Conservation (phyloP, 2,113 vertebrate species). For the Lophotis ruficrista region DNA sequence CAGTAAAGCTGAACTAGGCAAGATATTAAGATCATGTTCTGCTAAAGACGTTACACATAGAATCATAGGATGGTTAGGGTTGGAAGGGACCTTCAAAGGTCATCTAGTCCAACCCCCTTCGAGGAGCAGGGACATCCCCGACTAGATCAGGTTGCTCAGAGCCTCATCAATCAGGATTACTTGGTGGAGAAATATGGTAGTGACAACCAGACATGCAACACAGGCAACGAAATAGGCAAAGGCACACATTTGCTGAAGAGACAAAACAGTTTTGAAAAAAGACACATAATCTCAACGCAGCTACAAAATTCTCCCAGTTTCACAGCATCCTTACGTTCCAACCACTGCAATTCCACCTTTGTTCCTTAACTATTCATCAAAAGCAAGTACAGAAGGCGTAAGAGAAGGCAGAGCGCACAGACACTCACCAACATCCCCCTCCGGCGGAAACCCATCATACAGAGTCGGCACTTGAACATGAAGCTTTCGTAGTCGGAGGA, state of each 20-base stretch:
- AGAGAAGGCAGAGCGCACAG: not conserved
- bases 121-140: no score
- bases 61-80: no score
- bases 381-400: not conserved
- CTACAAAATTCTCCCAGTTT: not conserved
- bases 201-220: not conserved
- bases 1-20: not conserved
- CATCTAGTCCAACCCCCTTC: no score
- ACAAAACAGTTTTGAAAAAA: not conserved
- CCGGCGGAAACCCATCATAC: constrained; percentile 98
- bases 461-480: constrained; percentile 96
- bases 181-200: not conserved
- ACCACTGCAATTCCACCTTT: not conserved
- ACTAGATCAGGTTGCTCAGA: no score
- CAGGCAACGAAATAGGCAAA: not conserved
- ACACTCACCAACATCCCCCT: constrained; percentile 95
- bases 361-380: not conserved
- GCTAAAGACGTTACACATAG: not conserved
- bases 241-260: not conserved
- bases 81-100: no score
- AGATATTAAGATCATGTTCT: not conserved
- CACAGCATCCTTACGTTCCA: not conserved
- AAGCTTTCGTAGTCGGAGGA: constrained; percentile 96
- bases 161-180: not conserved
- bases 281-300: not conserved